Percentiles rank a stretch among this genome's conserved stretches.
These are phyloP conservation scores for Abrostola triplasia DNA, from an alignment of 2,888 invertebrate species.

Conservation along the genomic window DNA sequence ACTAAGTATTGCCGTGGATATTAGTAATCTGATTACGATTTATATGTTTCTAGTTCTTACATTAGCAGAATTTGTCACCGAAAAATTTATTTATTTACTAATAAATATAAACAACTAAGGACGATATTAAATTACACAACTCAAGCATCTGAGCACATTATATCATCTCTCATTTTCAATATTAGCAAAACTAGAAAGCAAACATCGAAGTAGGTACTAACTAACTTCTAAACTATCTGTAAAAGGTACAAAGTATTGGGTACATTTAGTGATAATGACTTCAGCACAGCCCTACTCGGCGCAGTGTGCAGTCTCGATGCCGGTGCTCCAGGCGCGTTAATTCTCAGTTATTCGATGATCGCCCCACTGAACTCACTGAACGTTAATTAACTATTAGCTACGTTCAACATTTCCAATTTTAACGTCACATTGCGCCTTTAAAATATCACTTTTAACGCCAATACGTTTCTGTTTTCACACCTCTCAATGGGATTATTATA, in stretches of 20 bases:
- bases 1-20: too few species aligned
- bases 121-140: not conserved
- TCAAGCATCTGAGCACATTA: not conserved
- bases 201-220: not conserved
- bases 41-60: too few species aligned
- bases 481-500: constrained; percentile 16
- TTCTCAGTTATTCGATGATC: constrained; percentile 64
- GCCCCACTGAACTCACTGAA: constrained; percentile 59
- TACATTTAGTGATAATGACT: constrained; percentile 22
- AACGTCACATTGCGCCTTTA: constrained; percentile 27
- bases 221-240: constrained; percentile 3
- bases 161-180: not conserved
- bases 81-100: not conserved
- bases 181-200: not conserved
- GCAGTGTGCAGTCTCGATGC: constrained; percentile 43
- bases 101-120: not conserved
- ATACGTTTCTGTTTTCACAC: constrained; percentile 34
- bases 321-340: constrained; percentile 59
- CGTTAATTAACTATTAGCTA: constrained; percentile 66
- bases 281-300: constrained; percentile 41
- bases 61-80: too few species aligned
- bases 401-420: constrained; percentile 56
- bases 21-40: too few species aligned
- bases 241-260: constrained; percentile 13
- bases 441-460: constrained; percentile 38